Base-by-base conservation (phyloP, 1,140 invertebrate species). In the Drosophila parvula region DNA sequence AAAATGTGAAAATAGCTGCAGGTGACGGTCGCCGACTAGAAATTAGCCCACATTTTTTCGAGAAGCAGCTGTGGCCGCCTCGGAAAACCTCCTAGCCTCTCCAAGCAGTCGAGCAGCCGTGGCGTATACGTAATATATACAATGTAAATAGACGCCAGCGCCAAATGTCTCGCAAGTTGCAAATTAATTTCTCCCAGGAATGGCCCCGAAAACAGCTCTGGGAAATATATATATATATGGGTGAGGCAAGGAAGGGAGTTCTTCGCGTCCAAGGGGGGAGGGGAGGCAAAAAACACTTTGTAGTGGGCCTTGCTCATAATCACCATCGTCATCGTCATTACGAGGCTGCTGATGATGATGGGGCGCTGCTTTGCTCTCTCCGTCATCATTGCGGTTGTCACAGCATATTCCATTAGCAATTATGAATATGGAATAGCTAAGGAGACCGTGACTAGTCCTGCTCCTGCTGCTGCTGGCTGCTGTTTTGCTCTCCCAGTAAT, bases 371-470 rank as follows among this genome's bases (percentile, higher is more conserved):
- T n/a, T n/a, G n/a, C 58, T 32, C 61, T 22, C 58, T 28, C 34
- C 47, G 58, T 63, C 60, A 69, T 83, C 41, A 68, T 71, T 61
- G 81, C 61, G 77, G 58, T 77, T 79, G 75, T 69, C 83, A 57
- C 63, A 82, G 90, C 90, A 91, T 91, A 91, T 91, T 91, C 90
- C 86, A 91, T 91, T 91, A 91, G 90, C 86, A 91, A 91, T 91
- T 91, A 91, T 90, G 90, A 91, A 88, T 91, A 85, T 90, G 86
- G 78, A 86, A 69, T 69, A 67, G 79, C 77, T 62, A 10, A 76
- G 53, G 69, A 70, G 75, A 71, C 78, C 79, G 65, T 82, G 79
- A 79, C 84, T 86, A 88, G 68, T 71, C 30, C 48, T 50, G n/a
- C 56, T 63, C 70, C 71, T 18, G 32, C 60, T 47, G n/a, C 53